These are phyloP conservation scores for Gobius niger DNA, from an alignment of 2,113 vertebrate genomes.

Conservation along the genomic window DNA sequence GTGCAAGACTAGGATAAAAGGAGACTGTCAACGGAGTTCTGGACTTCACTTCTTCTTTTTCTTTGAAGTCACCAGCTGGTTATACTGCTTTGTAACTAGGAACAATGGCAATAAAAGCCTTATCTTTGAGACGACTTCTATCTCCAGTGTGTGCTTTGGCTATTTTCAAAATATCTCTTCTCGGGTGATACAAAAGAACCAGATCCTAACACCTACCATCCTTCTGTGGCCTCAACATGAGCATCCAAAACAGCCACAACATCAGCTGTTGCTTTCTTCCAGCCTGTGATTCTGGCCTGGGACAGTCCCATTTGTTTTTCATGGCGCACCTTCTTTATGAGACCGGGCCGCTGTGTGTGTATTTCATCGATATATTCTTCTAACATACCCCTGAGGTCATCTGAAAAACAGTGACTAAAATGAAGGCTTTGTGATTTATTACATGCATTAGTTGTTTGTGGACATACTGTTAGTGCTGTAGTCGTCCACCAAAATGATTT, in stretches of 20 bases:
- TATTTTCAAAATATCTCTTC: too few species aligned
- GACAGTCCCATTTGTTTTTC: constrained; percentile 68
- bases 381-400: constrained; percentile 51
- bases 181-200: too few species aligned
- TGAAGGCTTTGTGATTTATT: background rate
- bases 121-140: too few species aligned
- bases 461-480: constrained; percentile 75
- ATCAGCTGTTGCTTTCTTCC: constrained; percentile 69
- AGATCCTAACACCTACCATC: constrained; percentile 36
- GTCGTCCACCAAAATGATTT: constrained; percentile 82
- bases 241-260: constrained; percentile 80
- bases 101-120: too few species aligned
- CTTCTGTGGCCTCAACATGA: constrained; percentile 75
- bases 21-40: too few species aligned
- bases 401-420: constrained; percentile 35
- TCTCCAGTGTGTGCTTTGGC: too few species aligned
- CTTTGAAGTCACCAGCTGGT: too few species aligned
- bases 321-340: constrained; percentile 67
- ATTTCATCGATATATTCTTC: constrained; percentile 39
- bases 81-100: too few species aligned
- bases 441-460: background rate
- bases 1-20: too few species aligned
- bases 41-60: too few species aligned
- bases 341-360: constrained; percentile 45
- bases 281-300: constrained; percentile 69